phyloP scores from a whole-genome alignment of 1,140 invertebrate species.

The Camponotus vicinus region DNA sequence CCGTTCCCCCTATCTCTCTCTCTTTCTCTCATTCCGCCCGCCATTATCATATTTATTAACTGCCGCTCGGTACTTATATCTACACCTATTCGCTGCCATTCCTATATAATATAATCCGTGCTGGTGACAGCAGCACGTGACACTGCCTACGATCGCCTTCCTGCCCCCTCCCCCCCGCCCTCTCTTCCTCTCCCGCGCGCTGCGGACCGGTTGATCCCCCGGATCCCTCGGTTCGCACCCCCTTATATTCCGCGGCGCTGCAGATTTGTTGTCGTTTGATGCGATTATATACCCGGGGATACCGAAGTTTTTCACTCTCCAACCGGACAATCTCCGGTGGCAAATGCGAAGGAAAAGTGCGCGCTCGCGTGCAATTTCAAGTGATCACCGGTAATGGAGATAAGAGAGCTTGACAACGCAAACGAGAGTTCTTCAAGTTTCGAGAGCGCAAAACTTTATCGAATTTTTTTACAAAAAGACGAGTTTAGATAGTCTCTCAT shows the following conservation, averaged over 20 bases:
- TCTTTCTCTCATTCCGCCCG: conserved; percentile 75
- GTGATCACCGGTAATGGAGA: not conserved
- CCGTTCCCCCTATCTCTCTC: not conserved
- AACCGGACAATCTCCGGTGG: not conserved
- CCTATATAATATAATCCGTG: conserved; percentile 86
- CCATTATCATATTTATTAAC: conserved; percentile 87
- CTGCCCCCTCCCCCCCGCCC: not conserved
- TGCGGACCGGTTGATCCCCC: conserved; percentile 14
- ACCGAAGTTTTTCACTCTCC: no score
- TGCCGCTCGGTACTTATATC: conserved; percentile 83
- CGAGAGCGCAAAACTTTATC: not conserved
- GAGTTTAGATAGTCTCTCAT: no score
- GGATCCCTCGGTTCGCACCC: not conserved
- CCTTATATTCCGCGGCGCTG: conserved; percentile 49
- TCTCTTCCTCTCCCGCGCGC: not conserved
- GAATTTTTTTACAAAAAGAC: no score
- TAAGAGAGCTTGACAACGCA: not conserved
- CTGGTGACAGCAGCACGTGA: conserved; percentile 85
- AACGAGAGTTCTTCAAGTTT: not conserved
- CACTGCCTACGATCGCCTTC: conserved; percentile 48
- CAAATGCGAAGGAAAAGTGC: not conserved
- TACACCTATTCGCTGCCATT: conserved; percentile 84
- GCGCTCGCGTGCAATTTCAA: not conserved
- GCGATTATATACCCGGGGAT: conserved; percentile 51
- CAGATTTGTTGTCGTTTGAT: conserved; percentile 62